Evolutionary conservation across 2,113 vertebrate genomes (phyloP).

Genomic region (Xenopus laevis): DNA sequence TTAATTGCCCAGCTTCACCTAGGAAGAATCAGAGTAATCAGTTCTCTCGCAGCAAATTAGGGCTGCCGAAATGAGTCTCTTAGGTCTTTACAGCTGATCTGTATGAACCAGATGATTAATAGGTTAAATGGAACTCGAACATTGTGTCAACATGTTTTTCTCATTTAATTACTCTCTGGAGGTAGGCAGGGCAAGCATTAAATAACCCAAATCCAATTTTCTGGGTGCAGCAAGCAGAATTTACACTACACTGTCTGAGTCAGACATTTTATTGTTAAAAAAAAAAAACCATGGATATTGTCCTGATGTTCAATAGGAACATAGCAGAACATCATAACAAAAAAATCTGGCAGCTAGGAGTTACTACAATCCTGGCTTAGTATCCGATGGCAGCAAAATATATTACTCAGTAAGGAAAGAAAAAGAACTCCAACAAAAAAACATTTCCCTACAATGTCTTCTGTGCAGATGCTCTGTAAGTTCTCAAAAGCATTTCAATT

Average conservation of each 20-base stretch:
- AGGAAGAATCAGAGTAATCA: too few species aligned
- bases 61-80: neutral
- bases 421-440: neutral
- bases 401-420: neutral
- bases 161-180: slow-evolving; percentile 18
- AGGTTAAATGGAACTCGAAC: neutral
- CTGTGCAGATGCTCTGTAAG: neutral
- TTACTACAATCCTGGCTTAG: too few species aligned
- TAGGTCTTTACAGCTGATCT: neutral
- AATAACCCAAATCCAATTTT: neutral
- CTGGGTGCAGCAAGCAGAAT: neutral
- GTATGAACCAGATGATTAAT: slow-evolving; percentile 8
- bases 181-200: slow-evolving; percentile 3
- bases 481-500: neutral
- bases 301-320: neutral
- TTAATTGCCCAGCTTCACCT: too few species aligned
- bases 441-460: neutral
- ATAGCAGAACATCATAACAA: neutral
- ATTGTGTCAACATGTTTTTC: slow-evolving; percentile 20
- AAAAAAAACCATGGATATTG: neutral
- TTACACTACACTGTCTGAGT: neutral
- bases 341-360: neutral
- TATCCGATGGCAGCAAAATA: neutral
- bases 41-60: too few species aligned
- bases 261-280: neutral